Conservation (phyloP, 2,113 vertebrate genomes). For the Amia ocellicauda region DNA sequence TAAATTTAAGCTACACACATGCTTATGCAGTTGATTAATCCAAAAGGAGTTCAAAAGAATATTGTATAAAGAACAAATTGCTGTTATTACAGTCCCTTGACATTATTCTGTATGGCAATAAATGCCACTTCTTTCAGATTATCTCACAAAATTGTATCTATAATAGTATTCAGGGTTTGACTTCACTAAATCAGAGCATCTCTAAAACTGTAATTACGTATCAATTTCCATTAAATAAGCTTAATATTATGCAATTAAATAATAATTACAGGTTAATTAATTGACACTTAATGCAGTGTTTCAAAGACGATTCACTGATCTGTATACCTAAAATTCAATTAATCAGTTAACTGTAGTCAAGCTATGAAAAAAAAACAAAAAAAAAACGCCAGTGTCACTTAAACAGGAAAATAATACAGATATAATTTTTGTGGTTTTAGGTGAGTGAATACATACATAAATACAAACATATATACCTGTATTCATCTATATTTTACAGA, state of each 20-base stretch:
- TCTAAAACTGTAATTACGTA: slow-evolving; percentile 6
- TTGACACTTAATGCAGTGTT: slow-evolving; percentile 11
- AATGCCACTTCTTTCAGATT: neutral
- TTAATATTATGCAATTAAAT: slow-evolving; percentile 13
- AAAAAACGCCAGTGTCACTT: no score
- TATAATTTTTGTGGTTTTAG: no score
- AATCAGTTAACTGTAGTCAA: slow-evolving; percentile 5
- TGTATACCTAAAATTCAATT: slow-evolving; percentile 13
- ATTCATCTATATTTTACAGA: no score
- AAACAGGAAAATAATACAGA: no score
- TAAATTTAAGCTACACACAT: no score
- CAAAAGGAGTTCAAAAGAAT: no score
- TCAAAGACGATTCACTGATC: slow-evolving; percentile 9
- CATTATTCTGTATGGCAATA: neutral
- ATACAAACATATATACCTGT: no score
- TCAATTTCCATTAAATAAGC: slow-evolving; percentile 6
- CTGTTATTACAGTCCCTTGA: no score
- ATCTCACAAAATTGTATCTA: neutral
- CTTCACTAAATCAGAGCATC: neutral
- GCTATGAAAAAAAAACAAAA: neutral
- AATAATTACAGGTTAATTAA: slow-evolving; percentile 14
- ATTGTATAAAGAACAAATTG: no score
- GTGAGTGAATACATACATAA: no score
- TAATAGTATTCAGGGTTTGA: neutral
- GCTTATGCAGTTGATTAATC: no score